Percentiles rank a stretch among this genome's conserved stretches.
Conservation (phyloP, 2,113 vertebrate genomes). For the Pomatorhinus ruficollis region DNA sequence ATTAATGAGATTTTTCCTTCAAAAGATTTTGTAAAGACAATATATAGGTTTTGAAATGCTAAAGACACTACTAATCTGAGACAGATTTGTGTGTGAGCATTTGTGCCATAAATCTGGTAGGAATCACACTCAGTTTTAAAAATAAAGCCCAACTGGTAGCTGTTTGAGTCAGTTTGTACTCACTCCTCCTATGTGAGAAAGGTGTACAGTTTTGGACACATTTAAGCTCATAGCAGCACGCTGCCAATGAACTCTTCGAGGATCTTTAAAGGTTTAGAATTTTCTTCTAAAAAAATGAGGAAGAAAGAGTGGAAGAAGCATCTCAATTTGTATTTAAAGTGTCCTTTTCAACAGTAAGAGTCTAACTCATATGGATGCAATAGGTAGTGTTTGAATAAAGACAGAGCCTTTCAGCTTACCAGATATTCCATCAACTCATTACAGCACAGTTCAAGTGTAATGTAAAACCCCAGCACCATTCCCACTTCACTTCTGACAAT, state of each 20-base stretch:
- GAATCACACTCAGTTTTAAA: slow-evolving; percentile 36
- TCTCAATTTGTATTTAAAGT: neutral
- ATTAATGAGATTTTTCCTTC: neutral
- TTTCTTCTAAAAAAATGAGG: neutral
- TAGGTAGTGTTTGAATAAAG: neutral
- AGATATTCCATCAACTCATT: neutral
- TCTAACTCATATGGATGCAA: neutral
- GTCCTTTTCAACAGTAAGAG: neutral
- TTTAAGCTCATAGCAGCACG: neutral
- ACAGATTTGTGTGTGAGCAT: neutral
- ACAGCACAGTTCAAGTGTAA: neutral
- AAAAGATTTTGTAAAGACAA: neutral
- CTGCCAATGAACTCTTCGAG: neutral
- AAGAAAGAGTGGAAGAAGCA: neutral
- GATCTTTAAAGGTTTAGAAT: neutral
- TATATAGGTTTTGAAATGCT: neutral
- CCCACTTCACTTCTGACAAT: neutral
- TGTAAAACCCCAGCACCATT: neutral
- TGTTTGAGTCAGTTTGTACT: slow-evolving; percentile 45
- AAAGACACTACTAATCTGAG: neutral
- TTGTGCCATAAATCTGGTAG: neutral
- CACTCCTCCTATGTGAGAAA: neutral
- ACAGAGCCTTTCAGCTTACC: neutral
- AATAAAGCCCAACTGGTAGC: slow-evolving; percentile 37
- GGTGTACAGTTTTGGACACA: slow-evolving; percentile 1